Evolutionary conservation across 2,888 invertebrate species (phyloP).

Genomic region (Urechis unicinctus): DNA sequence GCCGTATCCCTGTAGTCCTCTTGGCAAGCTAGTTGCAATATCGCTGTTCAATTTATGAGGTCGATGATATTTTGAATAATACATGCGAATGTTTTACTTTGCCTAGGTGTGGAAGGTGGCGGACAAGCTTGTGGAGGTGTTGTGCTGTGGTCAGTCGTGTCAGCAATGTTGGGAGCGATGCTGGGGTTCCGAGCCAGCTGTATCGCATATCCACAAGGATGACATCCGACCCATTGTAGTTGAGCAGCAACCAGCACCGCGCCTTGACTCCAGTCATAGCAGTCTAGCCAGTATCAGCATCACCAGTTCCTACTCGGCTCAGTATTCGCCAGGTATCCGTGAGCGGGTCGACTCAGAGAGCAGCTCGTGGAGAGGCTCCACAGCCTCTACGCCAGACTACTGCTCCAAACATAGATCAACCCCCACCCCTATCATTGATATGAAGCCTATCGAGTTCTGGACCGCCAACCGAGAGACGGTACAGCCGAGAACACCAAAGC

Average conservation of each 20-base stretch:
- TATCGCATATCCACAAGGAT: slow-evolving; percentile 23
- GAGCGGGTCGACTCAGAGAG: slow-evolving; percentile 38
- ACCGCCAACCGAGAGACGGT: slow-evolving; percentile 47
- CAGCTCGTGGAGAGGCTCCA: slow-evolving; percentile 20
- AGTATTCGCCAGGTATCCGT: slow-evolving; percentile 9
- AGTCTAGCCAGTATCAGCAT: slow-evolving; percentile 22
- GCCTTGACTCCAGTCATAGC: slow-evolving; percentile 9
- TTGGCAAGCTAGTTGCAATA: too few relatives aligned
- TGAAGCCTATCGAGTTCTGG: slow-evolving; percentile 52
- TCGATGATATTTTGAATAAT: too few relatives aligned
- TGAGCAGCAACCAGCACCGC: slow-evolving; percentile 23
- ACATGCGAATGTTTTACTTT: not conserved
- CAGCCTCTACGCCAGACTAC: slow-evolving; percentile 32
- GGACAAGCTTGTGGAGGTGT: slow-evolving; percentile 11
- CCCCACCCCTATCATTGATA: slow-evolving; percentile 46
- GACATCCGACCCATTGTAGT: slow-evolving; percentile 38
- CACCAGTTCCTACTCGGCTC: not conserved
- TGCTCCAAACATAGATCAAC: slow-evolving; percentile 27
- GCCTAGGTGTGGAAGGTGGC: slow-evolving; percentile 12
- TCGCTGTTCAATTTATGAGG: too few relatives aligned
- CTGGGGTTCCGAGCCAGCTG: not conserved
- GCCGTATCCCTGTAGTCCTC: too few relatives aligned
- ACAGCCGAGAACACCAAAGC: slow-evolving; percentile 34
- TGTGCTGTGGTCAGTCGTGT: slow-evolving; percentile 26
- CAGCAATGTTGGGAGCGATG: slow-evolving; percentile 28